phyloP scores from a whole-genome alignment of 2,888 invertebrate genomes.

The Metalampra italica region DNA sequence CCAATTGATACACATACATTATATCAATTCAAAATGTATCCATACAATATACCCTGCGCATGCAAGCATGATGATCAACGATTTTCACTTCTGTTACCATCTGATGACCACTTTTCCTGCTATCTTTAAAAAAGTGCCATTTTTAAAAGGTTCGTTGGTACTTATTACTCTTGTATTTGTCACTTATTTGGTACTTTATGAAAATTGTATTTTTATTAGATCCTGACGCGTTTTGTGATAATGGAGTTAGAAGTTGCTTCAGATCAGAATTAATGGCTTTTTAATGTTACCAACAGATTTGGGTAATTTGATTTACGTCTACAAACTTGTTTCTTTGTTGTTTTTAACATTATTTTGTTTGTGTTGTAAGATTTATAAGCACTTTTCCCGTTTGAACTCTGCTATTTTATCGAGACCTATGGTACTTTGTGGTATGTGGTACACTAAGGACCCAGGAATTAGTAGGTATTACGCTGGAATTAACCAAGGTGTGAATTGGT shows the following conservation, averaged over 20 bases:
- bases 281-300: slow-evolving; percentile 15
- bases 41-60: too few relatives aligned
- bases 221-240: slow-evolving; percentile 12
- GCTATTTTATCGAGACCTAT: background rate
- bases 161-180: background rate
- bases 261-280: slow-evolving; percentile 17
- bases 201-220: slow-evolving; percentile 10
- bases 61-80: too few relatives aligned
- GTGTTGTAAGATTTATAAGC: background rate
- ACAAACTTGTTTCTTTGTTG: slow-evolving; percentile 6
- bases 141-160: too few relatives aligned
- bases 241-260: slow-evolving; percentile 11
- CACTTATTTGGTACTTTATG: background rate
- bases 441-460: too few relatives aligned
- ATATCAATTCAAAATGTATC: too few relatives aligned
- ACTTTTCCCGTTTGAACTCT: background rate
- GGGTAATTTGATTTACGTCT: slow-evolving; percentile 9
- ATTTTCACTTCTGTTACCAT: too few relatives aligned
- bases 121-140: too few relatives aligned
- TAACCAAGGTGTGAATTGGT: too few relatives aligned
- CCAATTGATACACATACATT: too few relatives aligned
- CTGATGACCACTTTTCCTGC: too few relatives aligned
- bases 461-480: too few relatives aligned
- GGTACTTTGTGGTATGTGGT: too few relatives aligned
- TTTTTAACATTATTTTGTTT: background rate